Percentiles rank a stretch among this genome's conserved stretches.
phyloP scores from a whole-genome alignment of 2,888 invertebrate genomes.

The Lithophane semibrunnea region DNA sequence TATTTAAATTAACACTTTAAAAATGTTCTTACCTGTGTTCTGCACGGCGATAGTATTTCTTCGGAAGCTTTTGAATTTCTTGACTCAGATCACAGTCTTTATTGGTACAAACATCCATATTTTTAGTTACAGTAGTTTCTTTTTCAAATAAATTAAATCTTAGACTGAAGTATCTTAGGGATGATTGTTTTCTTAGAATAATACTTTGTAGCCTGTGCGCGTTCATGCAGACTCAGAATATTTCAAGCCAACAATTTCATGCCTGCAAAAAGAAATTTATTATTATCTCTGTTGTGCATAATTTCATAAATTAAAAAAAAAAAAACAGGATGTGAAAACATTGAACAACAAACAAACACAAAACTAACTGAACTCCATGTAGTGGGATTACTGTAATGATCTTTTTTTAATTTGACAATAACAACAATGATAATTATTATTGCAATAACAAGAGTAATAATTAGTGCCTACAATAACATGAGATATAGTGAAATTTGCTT shows the following conservation, averaged over 20 bases:
- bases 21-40: constrained; percentile 82
- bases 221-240: constrained; percentile 52
- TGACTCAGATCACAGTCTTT: constrained; percentile 74
- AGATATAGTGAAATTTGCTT: not conserved
- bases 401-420: not conserved
- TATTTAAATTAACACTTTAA: constrained; percentile 25
- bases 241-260: not conserved
- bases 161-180: constrained; percentile 54
- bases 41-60: constrained; percentile 85
- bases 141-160: constrained; percentile 53
- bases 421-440: not conserved
- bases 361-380: not conserved
- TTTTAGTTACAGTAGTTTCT: constrained; percentile 35
- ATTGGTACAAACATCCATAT: constrained; percentile 75
- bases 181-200: constrained; percentile 33
- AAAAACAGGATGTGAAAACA: not conserved
- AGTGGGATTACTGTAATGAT: too few relatives aligned
- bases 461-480: not conserved
- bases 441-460: not conserved
- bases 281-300: not conserved
- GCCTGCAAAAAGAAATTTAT: constrained; percentile 34
- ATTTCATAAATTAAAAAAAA: not conserved
- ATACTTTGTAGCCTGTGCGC: constrained; percentile 23
- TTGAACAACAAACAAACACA: too few relatives aligned
- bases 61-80: constrained; percentile 72